Percentiles rank a stretch among this genome's conserved stretches.
Conservation (phyloP, 2,797 vertebrate genomes). For the Sitta carolinensis region DNA sequence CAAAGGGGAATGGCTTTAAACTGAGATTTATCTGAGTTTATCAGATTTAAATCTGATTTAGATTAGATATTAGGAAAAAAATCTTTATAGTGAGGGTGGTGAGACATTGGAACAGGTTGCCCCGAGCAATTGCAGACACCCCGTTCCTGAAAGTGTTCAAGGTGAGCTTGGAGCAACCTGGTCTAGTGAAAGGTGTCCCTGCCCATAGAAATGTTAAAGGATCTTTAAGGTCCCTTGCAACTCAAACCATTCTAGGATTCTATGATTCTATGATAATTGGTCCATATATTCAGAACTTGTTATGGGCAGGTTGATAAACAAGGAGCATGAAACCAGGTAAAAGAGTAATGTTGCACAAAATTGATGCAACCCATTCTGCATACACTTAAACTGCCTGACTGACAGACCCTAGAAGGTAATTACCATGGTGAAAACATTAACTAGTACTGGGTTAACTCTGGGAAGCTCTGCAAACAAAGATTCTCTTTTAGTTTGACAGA, state of each 20-base stretch:
- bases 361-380: background rate
- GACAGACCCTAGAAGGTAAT: constrained; percentile 13
- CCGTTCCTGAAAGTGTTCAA: background rate
- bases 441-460: background rate
- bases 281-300: background rate
- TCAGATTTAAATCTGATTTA: background rate
- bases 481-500: constrained; percentile 20
- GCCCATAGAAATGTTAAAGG: background rate
- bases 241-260: background rate
- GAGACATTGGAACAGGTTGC: background rate
- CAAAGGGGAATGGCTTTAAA: background rate
- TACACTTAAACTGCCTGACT: background rate
- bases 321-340: background rate
- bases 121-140: background rate
- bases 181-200: background rate
- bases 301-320: background rate
- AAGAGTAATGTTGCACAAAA: background rate
- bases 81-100: background rate
- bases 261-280: background rate
- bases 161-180: background rate
- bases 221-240: background rate
- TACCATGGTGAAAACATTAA: constrained; percentile 6
- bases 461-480: constrained; percentile 47
- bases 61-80: background rate
- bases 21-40: too few species aligned